Percentiles rank a stretch among this genome's conserved stretches.
Conservation (phyloP, 1,140 invertebrate species). For the Anastatus disparis region DNA sequence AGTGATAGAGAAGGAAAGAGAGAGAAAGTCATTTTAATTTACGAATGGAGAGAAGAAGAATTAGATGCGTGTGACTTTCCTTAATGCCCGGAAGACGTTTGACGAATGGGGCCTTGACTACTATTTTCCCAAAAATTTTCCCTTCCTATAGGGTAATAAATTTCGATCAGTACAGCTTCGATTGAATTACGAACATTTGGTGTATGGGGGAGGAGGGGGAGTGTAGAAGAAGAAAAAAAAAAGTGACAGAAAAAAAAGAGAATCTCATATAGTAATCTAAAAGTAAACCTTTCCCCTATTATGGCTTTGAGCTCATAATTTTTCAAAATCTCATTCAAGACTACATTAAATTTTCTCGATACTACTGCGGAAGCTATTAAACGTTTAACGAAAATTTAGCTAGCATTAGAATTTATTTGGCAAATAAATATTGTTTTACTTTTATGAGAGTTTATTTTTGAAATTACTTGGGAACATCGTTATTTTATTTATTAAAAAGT, state of each 20-base stretch:
- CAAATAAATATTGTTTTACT: too few species aligned
- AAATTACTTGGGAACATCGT: too few species aligned
- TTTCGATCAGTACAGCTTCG: constrained; percentile 34
- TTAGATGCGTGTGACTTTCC: constrained; percentile 7
- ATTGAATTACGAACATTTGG: constrained; percentile 44
- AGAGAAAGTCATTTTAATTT: too few species aligned
- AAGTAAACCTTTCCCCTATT: not conserved
- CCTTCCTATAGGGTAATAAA: constrained; percentile 41
- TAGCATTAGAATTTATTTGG: too few species aligned
- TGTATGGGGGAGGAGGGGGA: not conserved
- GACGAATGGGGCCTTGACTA: constrained; percentile 37
- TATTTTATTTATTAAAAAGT: too few species aligned
- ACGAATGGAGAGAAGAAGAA: not conserved
- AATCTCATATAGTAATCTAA: not conserved
- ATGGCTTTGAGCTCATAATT: constrained; percentile 2
- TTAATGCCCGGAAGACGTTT: constrained; percentile 19
- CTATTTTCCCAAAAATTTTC: constrained; percentile 44
- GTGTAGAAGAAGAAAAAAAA: too few species aligned
- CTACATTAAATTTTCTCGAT: not conserved
- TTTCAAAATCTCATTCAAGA: constrained; percentile 6
- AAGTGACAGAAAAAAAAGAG: too few species aligned
- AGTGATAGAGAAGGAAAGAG: not conserved
- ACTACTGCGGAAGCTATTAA: too few species aligned
- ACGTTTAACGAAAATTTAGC: too few species aligned
- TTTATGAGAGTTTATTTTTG: too few species aligned